Conservation (phyloP, 2,797 vertebrate species). For the Lutjanus campechanus region DNA sequence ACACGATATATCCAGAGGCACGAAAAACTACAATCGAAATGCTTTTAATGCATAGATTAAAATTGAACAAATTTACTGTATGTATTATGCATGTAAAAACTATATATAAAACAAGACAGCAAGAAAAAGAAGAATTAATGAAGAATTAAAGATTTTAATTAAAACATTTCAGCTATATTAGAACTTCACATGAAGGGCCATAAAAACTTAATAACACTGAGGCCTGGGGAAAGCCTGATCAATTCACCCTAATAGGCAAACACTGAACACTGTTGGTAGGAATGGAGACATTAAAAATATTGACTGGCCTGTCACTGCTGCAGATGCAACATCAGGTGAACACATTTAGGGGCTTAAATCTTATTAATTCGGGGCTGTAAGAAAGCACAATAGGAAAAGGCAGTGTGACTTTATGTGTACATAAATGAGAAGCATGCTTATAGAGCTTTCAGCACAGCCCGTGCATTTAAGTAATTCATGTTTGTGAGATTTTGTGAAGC, state of each 20-base stretch:
- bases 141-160: not conserved
- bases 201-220: conserved; percentile 9
- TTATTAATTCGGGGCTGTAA: conserved; percentile 5
- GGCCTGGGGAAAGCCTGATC: not conserved
- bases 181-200: conserved; percentile 10
- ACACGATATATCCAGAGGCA: conserved; percentile 12
- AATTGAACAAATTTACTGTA: not conserved
- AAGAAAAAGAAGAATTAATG: not conserved
- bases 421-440: conserved; percentile 7
- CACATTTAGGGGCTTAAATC: not conserved
- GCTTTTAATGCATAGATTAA: not conserved
- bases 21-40: conserved; percentile 21
- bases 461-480: conserved; percentile 43
- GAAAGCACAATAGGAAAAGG: not conserved
- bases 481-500: conserved; percentile 47
- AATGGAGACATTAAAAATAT: not conserved
- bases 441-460: conserved; percentile 34
- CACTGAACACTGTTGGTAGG: not conserved
- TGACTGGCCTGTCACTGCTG: conserved; percentile 11
- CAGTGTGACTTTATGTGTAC: not conserved
- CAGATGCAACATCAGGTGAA: conserved; percentile 21
- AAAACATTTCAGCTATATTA: not conserved
- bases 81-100: not conserved
- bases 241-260: conserved; percentile 1
- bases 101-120: not conserved